Base-by-base conservation (phyloP, 2,797 vertebrate genomes). In the Pipistrellus pipistrellus region DNA sequence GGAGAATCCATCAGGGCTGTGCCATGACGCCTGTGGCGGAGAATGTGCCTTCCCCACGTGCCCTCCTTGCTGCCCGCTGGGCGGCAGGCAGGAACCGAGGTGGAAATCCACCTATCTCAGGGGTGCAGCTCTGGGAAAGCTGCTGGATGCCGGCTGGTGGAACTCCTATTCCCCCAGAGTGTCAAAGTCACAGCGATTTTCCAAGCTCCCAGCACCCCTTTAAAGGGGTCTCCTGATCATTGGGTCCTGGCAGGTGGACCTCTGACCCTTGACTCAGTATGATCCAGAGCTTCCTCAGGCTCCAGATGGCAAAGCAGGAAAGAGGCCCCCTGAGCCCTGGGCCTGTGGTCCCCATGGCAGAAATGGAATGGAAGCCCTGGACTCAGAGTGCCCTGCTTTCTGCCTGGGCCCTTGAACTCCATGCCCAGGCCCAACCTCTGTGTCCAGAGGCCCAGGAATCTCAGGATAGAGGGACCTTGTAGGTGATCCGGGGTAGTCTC, bases 1-100 rank as follows among this genome's bases (percentile, higher is more conserved):
- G 51, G 68, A 92, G 83, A 86, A 89, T 95, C 73, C 84, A 94
- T 96, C 96, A 96, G 84, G 53, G 51, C 46, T 18, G 17, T 72
- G 85, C 78, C 75, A 80, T 96, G 93, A 97, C 2, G 44, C 86
- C 62, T 30, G 2, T 8, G 88, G 94, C 96, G 90, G 80, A 88
- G 96, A 95, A 95, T 92, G 93, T 6, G 13, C 48, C 8, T 0
- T 72, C 76, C 46, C 86, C 38, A 4, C 23, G 35, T 41, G 30
- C n/a, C 46, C 82, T 46, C 41, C 13, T 4, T 0, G 0, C 77
- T 23, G 55, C 44, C 32, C 3, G 3, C 41, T 2, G 48, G 53
- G 55, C 0, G 0, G 76, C 11, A 23, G 46, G 68, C 68, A 21
- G 25, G 32, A 11, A 25, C 64, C 2, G 23, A 35, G 11, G 7